Evolutionary conservation across 2,113 vertebrate species (phyloP).

Genomic region (Myotis davidii): DNA sequence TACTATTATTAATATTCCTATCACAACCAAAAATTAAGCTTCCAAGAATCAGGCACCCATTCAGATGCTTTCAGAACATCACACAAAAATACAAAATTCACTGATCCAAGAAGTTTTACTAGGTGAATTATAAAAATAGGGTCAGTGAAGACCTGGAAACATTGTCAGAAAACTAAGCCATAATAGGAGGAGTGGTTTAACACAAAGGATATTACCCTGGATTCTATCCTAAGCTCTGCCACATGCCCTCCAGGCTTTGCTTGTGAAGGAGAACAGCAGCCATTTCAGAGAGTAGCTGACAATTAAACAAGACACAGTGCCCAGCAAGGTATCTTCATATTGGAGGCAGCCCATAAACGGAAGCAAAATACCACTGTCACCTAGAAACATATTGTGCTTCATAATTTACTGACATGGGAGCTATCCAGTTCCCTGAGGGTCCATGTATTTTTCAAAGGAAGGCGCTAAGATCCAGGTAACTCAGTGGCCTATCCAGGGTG

Average conservation of each 20-base stretch:
- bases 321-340: neutral
- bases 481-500: neutral
- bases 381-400: neutral
- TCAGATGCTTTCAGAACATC: neutral
- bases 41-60: neutral
- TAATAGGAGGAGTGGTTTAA: neutral
- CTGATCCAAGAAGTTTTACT: neutral
- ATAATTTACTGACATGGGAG: neutral
- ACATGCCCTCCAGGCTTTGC: neutral
- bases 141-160: neutral
- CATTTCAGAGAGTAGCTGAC: neutral
- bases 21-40: neutral
- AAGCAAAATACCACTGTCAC: neutral
- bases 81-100: constrained; percentile 35
- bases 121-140: neutral
- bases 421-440: neutral
- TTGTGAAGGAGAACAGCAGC: neutral
- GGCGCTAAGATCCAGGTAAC: neutral
- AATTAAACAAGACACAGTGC: neutral
- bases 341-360: neutral
- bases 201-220: neutral
- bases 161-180: neutral
- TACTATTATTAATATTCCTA: neutral
- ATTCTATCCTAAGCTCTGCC: neutral
- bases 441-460: neutral